phyloP scores from a whole-genome alignment of 2,888 invertebrate genomes.

The Lutraria lutraria region DNA sequence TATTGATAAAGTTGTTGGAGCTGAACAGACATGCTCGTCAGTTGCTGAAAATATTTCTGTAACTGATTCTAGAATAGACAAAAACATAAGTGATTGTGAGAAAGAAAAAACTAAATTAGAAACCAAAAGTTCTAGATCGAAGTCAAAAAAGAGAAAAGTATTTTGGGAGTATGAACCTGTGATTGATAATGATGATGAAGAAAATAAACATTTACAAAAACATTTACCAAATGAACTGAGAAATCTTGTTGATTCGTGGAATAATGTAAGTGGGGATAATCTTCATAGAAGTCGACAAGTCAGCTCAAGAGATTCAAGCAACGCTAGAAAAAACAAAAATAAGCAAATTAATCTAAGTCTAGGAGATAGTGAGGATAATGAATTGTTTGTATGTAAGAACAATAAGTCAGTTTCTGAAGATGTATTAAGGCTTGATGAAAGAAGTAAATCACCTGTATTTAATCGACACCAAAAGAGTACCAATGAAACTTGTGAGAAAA shows the following conservation, averaged over 20 bases:
- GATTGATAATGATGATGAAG: slow-evolving; percentile 14
- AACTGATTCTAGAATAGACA: neutral
- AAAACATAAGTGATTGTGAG: neutral
- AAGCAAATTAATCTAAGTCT: neutral
- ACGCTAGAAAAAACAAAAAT: neutral
- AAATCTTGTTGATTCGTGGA: slow-evolving; percentile 44
- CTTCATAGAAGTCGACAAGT: neutral
- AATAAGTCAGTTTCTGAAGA: neutral
- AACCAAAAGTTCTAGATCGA: slow-evolving; percentile 22
- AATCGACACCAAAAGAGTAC: slow-evolving; percentile 6
- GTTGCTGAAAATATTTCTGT: neutral
- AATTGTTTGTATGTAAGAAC: neutral
- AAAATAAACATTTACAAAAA: neutral
- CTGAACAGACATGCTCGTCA: neutral
- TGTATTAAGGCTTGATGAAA: neutral
- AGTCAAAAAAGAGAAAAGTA: slow-evolving; percentile 30
- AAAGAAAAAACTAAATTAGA: neutral
- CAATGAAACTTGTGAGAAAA: neutral
- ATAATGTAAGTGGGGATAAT: neutral
- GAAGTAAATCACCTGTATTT: slow-evolving; percentile 57
- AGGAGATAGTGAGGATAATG: neutral
- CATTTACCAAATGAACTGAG: slow-evolving; percentile 42
- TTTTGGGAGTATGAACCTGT: slow-evolving; percentile 46
- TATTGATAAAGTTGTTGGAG: neutral
- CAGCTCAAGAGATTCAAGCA: neutral